These are phyloP conservation scores for Cephalopterus ornatus DNA, from an alignment of 2,113 vertebrate species.

Conservation along the genomic window DNA sequence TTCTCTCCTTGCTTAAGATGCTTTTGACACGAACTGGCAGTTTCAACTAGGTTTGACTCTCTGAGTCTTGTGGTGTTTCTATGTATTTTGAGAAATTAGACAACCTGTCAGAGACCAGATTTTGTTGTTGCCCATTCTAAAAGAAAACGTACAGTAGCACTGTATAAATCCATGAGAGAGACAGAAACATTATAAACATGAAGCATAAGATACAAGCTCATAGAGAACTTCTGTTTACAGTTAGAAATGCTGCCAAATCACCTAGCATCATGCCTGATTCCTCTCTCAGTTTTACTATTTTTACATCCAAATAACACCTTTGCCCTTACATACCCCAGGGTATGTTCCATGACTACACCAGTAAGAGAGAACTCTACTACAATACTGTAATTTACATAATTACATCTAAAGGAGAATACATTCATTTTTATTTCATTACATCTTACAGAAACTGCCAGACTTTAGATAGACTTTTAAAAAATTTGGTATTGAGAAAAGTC, in stretches of 20 bases:
- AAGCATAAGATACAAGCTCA: accelerated
- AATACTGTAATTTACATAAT: background rate
- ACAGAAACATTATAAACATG: background rate
- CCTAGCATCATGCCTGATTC: background rate
- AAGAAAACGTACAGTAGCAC: background rate
- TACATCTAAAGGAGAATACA: background rate
- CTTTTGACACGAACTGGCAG: background rate
- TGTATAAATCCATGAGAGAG: background rate
- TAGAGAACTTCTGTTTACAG: background rate
- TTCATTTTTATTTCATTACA: background rate
- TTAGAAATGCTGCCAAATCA: background rate
- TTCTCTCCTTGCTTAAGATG: background rate
- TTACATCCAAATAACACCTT: background rate
- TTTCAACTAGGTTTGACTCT: background rate
- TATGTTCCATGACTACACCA: background rate
- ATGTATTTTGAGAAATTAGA: background rate
- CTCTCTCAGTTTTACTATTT: background rate
- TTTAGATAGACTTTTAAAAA: background rate
- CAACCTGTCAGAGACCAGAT: background rate
- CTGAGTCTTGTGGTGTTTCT: background rate
- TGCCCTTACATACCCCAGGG: background rate
- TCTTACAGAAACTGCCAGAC: background rate
- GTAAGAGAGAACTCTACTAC: background rate
- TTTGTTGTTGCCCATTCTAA: background rate
- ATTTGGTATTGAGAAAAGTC: background rate